Percentiles rank a stretch among this genome's conserved stretches.
phyloP scores from a whole-genome alignment of 2,797 vertebrate species.

The Channallabes apus region DNA sequence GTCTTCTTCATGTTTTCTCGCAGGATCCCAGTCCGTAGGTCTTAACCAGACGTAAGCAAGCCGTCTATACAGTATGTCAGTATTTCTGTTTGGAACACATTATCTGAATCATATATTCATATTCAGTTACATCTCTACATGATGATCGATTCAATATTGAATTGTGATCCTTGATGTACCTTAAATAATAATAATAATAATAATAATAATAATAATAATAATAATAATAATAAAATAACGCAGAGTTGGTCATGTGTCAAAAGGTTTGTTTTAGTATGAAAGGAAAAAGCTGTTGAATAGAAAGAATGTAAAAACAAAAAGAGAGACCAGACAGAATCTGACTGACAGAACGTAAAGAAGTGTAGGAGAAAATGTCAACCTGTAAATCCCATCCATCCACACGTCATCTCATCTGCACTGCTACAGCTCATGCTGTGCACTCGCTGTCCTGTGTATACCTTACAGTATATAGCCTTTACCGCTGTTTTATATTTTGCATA shows the following conservation, averaged over 20 bases:
- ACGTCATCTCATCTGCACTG: constrained; percentile 4
- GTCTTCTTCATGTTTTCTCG: too few species aligned
- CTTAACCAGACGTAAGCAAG: neutral
- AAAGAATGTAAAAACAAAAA: constrained; percentile 17
- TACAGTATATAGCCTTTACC: neutral
- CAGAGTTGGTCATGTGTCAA: neutral
- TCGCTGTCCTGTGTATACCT: too few species aligned
- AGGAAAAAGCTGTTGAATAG: neutral
- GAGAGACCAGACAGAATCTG: neutral
- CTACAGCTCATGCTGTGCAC: neutral
- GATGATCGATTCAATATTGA: neutral
- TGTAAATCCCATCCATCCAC: constrained; percentile 37
- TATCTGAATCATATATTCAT: neutral
- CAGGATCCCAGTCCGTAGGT: too few species aligned
- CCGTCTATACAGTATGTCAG: too few species aligned
- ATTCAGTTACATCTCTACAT: neutral
- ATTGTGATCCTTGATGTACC: neutral
- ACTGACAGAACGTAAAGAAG: constrained; percentile 25
- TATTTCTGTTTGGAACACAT: neutral
- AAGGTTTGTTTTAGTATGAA: constrained; percentile 11
- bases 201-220: too few species aligned
- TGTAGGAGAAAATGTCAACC: constrained; percentile 11
- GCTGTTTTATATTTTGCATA: too few species aligned
- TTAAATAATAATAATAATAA: neutral
- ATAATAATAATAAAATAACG: neutral